Base-by-base conservation (phyloP, 1,140 invertebrate genomes). In the Drosophila virilis region DNA sequence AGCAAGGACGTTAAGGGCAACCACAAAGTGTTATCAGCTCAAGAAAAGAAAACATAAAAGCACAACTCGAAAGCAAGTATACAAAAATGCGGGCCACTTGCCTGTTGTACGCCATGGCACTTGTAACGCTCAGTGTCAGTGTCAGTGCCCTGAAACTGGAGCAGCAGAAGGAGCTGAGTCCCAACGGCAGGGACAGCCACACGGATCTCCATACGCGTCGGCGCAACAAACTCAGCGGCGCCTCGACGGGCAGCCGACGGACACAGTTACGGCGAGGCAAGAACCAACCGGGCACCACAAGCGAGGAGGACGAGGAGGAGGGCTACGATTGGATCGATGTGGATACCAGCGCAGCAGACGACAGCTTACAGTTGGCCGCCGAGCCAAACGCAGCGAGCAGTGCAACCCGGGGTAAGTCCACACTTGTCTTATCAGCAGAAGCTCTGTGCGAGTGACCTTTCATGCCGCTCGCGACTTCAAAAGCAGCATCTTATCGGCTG, bases 321-420 rank as follows among this genome's bases (percentile, higher is more conserved):
- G 81, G 84, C 35, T 80, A 85, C 40, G 81, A 78, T 9, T 77
- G 66, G 60, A 65, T 83, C 46, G 81, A 88, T 73, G 72, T 51
- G 45, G 79, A 79, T 42, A 62, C 43, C 9, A 86, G 84, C 38
- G 79, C 73, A 15, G 50, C 43, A 5, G 33, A 42, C 15, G 83
- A 74, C 7, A 61, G 64, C 33, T 55, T 62, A 8, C 52, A 73
- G 38, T 10, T 46, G 4, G 8, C 45, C 7, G n/a, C 65, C 50
- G 73, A 78, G 10, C 10, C 75, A 42, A 35, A 58, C 9, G 73
- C 35, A 65, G 40, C 59, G 0, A 66, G 52, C 38, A 72, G 61
- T 45, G 72, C 80, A 10, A 33, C 81, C 13, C 72, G 64, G 61
- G 83, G 83, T 86, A 58, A 86, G 83, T 85, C 1, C 8, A 33